phyloP scores from a whole-genome alignment of 2,888 invertebrate genomes.

The Nebria salina region DNA sequence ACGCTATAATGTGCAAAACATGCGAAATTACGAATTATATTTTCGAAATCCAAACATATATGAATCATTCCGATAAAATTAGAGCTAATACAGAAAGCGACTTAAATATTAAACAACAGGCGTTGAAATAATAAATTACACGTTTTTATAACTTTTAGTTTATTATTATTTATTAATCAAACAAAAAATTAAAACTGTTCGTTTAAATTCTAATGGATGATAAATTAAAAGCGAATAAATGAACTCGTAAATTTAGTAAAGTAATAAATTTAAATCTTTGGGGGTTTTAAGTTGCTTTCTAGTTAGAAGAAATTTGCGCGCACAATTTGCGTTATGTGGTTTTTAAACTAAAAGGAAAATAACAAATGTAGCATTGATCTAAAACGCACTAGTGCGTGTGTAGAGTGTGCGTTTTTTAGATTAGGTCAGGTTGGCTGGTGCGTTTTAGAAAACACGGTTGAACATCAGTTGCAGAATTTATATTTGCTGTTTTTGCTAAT shows the following conservation, averaged over 20 bases:
- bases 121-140: no score
- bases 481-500: slow-evolving; percentile 16
- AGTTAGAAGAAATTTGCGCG: neutral
- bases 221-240: neutral
- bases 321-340: no score
- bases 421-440: neutral
- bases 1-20: slow-evolving; percentile 1
- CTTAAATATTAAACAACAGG: no score
- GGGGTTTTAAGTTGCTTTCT: neutral
- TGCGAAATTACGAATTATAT: neutral
- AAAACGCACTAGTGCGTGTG: no score
- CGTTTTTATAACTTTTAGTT: no score
- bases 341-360: neutral
- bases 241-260: neutral
- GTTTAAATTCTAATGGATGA: neutral
- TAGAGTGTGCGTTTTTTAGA: neutral
- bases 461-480: slow-evolving; percentile 11
- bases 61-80: neutral
- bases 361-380: neutral
- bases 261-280: neutral
- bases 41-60: neutral
- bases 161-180: no score
- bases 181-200: no score
- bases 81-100: neutral
- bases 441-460: slow-evolving; percentile 3